Conservation (phyloP, 1,140 invertebrate species). For the Saccostrea glomerata region DNA sequence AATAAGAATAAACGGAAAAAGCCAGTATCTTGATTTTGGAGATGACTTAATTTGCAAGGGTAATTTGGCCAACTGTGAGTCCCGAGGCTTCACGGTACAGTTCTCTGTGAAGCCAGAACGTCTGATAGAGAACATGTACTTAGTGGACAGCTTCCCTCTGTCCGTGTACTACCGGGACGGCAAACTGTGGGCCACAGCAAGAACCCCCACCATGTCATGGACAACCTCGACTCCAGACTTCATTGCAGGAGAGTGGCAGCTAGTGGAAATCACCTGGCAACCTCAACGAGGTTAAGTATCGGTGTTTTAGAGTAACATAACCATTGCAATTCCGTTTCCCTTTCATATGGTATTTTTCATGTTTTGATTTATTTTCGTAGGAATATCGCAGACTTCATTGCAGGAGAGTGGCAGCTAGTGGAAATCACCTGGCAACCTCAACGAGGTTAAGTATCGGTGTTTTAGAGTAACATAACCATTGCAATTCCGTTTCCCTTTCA, state of each 20-base stretch:
- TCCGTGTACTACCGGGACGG: slow-evolving; percentile 74
- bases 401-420: slow-evolving; percentile 71
- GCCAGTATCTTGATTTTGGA: slow-evolving; percentile 73
- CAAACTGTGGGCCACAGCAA: slow-evolving; percentile 67
- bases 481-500: too few species aligned
- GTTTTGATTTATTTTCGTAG: neutral
- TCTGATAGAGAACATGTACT: slow-evolving; percentile 71
- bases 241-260: slow-evolving; percentile 68
- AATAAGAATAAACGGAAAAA: slow-evolving; percentile 67
- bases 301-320: neutral
- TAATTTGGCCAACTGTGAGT: slow-evolving; percentile 69
- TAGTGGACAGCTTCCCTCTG: slow-evolving; percentile 73
- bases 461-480: too few species aligned
- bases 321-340: too few species aligned
- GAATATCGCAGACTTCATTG: slow-evolving; percentile 56
- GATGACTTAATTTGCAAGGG: slow-evolving; percentile 70
- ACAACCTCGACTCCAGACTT: slow-evolving; percentile 66
- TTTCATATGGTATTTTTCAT: too few species aligned
- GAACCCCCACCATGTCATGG: slow-evolving; percentile 71
- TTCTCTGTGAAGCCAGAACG: slow-evolving; percentile 65
- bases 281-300: slow-evolving; percentile 62
- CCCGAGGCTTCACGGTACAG: slow-evolving; percentile 70
- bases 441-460: slow-evolving; percentile 50
- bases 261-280: slow-evolving; percentile 76
- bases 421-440: slow-evolving; percentile 76